phyloP scores from a whole-genome alignment of 2,797 vertebrate species.

The Dendrocincla fuliginosa region DNA sequence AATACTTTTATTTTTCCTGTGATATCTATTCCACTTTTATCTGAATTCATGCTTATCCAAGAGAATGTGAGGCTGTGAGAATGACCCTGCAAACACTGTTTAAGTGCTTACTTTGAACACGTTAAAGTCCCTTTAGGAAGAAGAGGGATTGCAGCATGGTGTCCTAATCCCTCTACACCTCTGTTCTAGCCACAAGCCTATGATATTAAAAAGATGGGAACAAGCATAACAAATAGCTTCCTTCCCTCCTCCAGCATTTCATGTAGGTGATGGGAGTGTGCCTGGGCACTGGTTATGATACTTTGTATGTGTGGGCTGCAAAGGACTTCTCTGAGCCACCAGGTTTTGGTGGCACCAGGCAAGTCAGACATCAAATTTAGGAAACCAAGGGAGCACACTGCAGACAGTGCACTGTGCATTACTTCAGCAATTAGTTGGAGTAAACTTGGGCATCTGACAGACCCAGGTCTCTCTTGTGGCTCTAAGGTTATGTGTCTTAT shows the following conservation, averaged over 20 bases:
- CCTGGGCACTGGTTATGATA: not conserved
- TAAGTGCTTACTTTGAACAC: not conserved
- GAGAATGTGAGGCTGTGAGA: not conserved
- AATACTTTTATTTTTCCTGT: not conserved
- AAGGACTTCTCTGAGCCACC: not conserved
- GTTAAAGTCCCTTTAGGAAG: not conserved
- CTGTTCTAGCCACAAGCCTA: not conserved
- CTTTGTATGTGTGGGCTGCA: not conserved
- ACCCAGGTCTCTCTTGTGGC: not conserved
- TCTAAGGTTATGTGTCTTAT: not conserved
- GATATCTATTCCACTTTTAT: not conserved
- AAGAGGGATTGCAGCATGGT: not conserved
- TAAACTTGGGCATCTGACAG: not conserved
- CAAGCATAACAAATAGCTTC: not conserved
- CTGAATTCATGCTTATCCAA: not conserved
- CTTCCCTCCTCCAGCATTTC: not conserved
- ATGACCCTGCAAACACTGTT: not conserved
- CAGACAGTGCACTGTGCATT: rapidly evolving
- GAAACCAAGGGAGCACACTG: not conserved
- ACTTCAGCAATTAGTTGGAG: not conserved
- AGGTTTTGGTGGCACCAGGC: not conserved
- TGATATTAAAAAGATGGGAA: not conserved
- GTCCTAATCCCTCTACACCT: not conserved
- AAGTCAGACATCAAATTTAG: not conserved
- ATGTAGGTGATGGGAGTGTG: not conserved